These are phyloP conservation scores for Danionella cerebrum DNA, from an alignment of 2,113 vertebrate genomes.

Conservation along the genomic window DNA sequence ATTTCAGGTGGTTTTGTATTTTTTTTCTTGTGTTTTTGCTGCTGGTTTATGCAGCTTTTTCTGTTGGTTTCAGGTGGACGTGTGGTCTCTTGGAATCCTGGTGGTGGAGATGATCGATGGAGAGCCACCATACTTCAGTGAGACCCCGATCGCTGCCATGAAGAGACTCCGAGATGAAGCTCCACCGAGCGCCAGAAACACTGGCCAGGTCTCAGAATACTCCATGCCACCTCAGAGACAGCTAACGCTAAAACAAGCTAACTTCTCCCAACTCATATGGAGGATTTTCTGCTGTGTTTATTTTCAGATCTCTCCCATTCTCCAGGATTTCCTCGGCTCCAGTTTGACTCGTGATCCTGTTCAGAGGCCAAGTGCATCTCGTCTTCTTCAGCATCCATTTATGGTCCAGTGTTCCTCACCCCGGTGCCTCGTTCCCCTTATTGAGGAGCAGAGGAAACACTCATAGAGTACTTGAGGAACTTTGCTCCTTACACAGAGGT, in stretches of 20 bases:
- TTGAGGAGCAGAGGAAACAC: constrained; percentile 78
- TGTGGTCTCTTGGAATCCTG: constrained; percentile 95
- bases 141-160: constrained; percentile 87
- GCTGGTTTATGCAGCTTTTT: too few species aligned
- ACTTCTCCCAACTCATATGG: too few species aligned
- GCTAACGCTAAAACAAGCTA: too few species aligned
- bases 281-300: neutral
- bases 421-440: constrained; percentile 79
- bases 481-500: constrained; percentile 44
- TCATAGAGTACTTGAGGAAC: too few species aligned
- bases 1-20: too few species aligned
- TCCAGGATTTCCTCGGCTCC: constrained; percentile 81
- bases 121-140: constrained; percentile 87
- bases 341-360: constrained; percentile 76
- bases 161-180: constrained; percentile 82
- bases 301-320: constrained; percentile 77
- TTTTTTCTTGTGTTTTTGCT: too few species aligned
- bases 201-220: constrained; percentile 71
- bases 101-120: constrained; percentile 95
- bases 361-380: constrained; percentile 68
- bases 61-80: constrained; percentile 72
- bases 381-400: constrained; percentile 85
- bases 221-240: too few species aligned
- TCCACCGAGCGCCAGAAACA: constrained; percentile 73
- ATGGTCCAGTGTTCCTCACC: constrained; percentile 78